Evolutionary conservation across 53 echinoderm and acorn worm species (phyloP).

Genomic region (Temnopleurus reevesii): DNA sequence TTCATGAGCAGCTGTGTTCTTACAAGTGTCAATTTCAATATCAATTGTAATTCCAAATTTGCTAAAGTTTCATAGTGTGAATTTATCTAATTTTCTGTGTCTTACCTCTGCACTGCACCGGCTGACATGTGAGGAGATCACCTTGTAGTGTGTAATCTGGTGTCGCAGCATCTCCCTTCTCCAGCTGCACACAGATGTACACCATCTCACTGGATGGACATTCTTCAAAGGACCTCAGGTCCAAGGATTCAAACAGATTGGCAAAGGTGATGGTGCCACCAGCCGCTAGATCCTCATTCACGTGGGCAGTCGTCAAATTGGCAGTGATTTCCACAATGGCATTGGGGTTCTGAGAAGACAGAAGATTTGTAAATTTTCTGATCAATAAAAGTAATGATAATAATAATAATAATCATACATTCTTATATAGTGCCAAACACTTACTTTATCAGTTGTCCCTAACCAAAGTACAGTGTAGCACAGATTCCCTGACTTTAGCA

Average conservation of each 20-base stretch:
- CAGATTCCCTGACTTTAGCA: too few species aligned
- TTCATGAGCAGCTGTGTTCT: too few species aligned
- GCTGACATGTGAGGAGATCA: constrained; percentile 55
- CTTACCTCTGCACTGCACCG: constrained; percentile 70
- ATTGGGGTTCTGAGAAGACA: neutral
- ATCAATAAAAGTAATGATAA: too few species aligned
- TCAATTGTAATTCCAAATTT: too few species aligned
- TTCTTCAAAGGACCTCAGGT: constrained; percentile 43
- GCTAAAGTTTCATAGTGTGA: too few species aligned
- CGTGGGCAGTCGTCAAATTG: constrained; percentile 19
- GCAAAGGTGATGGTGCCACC: constrained; percentile 65
- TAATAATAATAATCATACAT: too few species aligned
- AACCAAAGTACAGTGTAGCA: too few species aligned
- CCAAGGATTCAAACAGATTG: constrained; percentile 37
- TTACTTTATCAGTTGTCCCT: too few species aligned
- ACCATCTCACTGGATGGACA: constrained; percentile 45
- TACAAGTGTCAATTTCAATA: too few species aligned
- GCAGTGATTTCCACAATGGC: neutral
- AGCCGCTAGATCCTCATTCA: constrained; percentile 37
- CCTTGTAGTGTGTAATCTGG: constrained; percentile 64
- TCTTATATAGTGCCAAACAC: too few species aligned
- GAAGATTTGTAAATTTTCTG: neutral
- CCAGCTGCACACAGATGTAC: constrained; percentile 69
- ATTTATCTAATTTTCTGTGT: too few species aligned
- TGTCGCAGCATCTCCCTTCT: constrained; percentile 21